A percentile compares a stretch with the other conserved stretches of the same genome.
phyloP scores from a whole-genome alignment of 1,140 invertebrate genomes.

The Platorchestia sp. region DNA sequence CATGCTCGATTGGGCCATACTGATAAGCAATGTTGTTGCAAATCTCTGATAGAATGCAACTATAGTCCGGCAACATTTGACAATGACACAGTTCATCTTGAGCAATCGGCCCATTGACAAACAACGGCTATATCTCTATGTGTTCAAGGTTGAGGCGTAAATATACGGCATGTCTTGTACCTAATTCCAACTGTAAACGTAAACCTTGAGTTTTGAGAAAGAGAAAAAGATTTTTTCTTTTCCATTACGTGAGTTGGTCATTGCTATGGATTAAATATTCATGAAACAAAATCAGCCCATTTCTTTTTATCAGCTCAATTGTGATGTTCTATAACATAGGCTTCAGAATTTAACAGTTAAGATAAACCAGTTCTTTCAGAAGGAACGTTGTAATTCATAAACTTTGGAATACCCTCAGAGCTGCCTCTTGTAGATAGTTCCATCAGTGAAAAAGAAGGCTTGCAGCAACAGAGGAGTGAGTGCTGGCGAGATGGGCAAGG shows the following conservation, averaged over 20 bases:
- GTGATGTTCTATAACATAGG: too few relatives aligned
- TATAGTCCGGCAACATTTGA: not conserved
- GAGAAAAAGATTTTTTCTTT: not conserved
- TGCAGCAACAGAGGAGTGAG: not conserved
- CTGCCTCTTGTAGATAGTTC: not conserved
- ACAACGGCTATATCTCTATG: not conserved
- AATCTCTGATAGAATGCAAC: not conserved
- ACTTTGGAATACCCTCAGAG: not conserved
- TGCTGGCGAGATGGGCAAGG: not conserved
- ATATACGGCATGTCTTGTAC: too few relatives aligned
- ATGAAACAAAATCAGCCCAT: too few relatives aligned
- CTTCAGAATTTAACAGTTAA: not conserved
- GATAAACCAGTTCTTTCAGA: not conserved
- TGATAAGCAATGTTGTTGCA: not conserved
- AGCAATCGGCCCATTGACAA: not conserved
- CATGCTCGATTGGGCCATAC: not conserved
- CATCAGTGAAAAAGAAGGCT: too few relatives aligned
- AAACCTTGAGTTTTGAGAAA: too few relatives aligned
- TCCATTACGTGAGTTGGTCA: not conserved
- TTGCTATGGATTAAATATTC: not conserved
- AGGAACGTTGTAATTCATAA: not conserved
- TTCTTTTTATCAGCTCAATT: too few relatives aligned
- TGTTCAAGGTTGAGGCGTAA: too few relatives aligned
- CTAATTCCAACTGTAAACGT: too few relatives aligned
- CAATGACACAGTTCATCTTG: not conserved